Percentiles rank a stretch among this genome's conserved stretches.
Evolutionary conservation across 2,797 vertebrate genomes (phyloP).

Genomic region (Cyprinella venusta): DNA sequence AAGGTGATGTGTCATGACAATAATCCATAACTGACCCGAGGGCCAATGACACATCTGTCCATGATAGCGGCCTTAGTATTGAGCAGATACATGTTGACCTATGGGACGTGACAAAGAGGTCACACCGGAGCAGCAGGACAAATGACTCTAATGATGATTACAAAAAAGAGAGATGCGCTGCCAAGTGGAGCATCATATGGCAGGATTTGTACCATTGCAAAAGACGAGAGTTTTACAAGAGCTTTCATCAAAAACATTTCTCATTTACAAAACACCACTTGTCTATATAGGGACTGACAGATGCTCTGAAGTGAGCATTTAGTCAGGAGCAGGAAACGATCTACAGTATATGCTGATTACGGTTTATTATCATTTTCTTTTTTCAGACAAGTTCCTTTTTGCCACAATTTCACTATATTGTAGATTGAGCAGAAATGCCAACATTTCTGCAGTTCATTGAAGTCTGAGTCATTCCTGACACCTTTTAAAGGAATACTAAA

Average conservation of each 20-base stretch:
- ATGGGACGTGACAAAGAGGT: conserved; percentile 27
- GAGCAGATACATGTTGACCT: conserved; percentile 15
- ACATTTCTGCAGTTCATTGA: neutral
- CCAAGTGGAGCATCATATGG: conserved; percentile 8
- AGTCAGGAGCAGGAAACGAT: conserved; percentile 21
- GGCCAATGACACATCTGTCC: conserved; percentile 26
- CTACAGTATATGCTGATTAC: conserved; percentile 7
- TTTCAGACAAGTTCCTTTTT: neutral
- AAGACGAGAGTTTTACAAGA: conserved; percentile 22
- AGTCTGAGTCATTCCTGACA: neutral
- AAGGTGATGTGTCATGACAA: conserved; percentile 18
- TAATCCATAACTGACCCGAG: conserved; percentile 21
- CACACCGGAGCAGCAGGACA: neutral
- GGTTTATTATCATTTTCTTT: conserved; percentile 3
- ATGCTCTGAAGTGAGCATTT: conserved; percentile 49
- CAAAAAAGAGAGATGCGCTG: conserved; percentile 19
- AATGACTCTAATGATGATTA: conserved; percentile 14
- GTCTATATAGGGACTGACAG: conserved; percentile 48
- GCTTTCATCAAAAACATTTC: conserved; percentile 10
- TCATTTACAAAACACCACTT: conserved; percentile 39
- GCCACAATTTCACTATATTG: neutral
- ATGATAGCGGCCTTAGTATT: neutral
- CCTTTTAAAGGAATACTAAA: neutral
- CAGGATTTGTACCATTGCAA: conserved; percentile 21
- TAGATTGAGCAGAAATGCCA: neutral